Evolutionary conservation across 2,113 vertebrate genomes (phyloP).

Genomic region (Podiceps cristatus): DNA sequence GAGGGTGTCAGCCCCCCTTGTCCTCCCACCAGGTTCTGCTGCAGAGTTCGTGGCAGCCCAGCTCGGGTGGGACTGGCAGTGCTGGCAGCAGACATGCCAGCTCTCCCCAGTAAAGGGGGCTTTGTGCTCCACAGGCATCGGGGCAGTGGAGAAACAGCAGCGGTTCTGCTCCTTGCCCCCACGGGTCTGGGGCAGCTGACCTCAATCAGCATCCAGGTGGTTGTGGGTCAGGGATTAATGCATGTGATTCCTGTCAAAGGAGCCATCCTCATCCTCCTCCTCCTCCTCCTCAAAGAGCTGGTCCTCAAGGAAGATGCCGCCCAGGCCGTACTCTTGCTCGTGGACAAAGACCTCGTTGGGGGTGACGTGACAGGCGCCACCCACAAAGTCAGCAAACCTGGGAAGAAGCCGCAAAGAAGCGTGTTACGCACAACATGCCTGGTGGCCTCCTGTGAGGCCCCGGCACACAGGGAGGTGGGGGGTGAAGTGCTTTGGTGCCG

Average conservation of each 20-base stretch:
- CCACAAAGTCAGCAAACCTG: slow-evolving; percentile 95
- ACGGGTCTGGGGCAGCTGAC: not conserved
- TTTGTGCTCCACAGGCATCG: accelerated
- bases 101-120: accelerated
- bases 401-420: not conserved
- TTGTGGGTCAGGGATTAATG: not conserved
- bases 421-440: accelerated
- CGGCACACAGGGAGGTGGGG: accelerated
- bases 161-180: not conserved
- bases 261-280: slow-evolving; percentile 32
- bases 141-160: not conserved
- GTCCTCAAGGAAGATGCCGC: slow-evolving; percentile 80
- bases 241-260: not conserved
- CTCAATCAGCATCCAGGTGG: not conserved
- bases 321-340: slow-evolving; percentile 87
- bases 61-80: accelerated
- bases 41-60: not conserved
- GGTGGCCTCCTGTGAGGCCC: accelerated
- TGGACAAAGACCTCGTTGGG: slow-evolving; percentile 86
- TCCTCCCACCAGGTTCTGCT: not conserved
- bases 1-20: not conserved
- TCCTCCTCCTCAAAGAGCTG: slow-evolving; percentile 84
- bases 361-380: slow-evolving; percentile 88
- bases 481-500: accelerated
- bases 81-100: not conserved